Conservation (phyloP, 2,888 invertebrate species). For the Aphodius granarius region DNA sequence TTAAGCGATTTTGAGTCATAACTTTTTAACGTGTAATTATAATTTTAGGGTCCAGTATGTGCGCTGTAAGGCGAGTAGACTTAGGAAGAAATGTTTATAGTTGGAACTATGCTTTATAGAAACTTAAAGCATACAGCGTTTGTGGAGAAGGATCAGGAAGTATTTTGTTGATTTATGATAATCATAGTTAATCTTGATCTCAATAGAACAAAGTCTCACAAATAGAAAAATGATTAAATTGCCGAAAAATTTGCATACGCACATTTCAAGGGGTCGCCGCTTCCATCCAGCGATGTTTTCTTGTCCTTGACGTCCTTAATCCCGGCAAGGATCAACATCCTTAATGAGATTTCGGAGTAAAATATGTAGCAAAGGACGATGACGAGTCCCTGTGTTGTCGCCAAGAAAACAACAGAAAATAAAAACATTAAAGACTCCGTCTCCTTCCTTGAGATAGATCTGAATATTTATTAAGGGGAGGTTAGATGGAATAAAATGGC, state of each 20-base stretch:
- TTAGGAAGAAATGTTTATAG: too few relatives aligned
- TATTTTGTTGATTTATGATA: too few relatives aligned
- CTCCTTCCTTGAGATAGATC: not conserved
- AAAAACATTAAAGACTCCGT: not conserved
- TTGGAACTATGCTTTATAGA: too few relatives aligned
- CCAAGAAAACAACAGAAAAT: slow-evolving; percentile 32
- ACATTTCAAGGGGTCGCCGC: slow-evolving; percentile 65
- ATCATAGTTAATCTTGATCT: too few relatives aligned
- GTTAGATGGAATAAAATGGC: not conserved
- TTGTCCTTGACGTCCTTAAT: slow-evolving; percentile 40
- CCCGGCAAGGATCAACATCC: slow-evolving; percentile 39
- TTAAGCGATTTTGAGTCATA: not conserved
- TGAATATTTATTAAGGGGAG: slow-evolving; percentile 11
- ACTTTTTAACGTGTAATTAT: not conserved
- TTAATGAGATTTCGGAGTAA: slow-evolving; percentile 59
- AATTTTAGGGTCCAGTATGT: too few relatives aligned
- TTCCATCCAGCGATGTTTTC: slow-evolving; percentile 55
- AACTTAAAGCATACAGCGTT: too few relatives aligned
- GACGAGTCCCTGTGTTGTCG: slow-evolving; percentile 57
- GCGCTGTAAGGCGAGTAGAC: too few relatives aligned
- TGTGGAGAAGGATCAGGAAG: too few relatives aligned
- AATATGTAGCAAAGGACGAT: slow-evolving; percentile 64
- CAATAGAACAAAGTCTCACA: too few relatives aligned
- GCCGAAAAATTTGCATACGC: slow-evolving; percentile 46
- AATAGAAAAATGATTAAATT: not conserved